These are phyloP conservation scores for Oryzias curvinotus DNA, from an alignment of 2,113 vertebrate genomes.

Conservation along the genomic window DNA sequence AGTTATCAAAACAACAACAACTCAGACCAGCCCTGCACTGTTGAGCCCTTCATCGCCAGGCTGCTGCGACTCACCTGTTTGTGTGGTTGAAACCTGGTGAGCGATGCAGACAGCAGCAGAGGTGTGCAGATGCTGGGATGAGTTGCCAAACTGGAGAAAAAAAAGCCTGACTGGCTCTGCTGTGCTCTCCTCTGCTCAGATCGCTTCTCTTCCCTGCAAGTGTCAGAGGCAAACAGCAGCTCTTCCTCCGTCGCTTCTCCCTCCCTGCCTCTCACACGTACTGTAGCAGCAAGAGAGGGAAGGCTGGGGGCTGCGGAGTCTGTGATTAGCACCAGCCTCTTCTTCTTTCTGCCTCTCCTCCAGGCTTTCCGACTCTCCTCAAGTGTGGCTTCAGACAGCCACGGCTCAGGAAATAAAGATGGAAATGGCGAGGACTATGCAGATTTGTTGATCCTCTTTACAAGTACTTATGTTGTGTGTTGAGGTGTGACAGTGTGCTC, in stretches of 20 bases:
- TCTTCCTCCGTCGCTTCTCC: slow-evolving; percentile 50
- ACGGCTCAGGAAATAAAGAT: slow-evolving; percentile 4
- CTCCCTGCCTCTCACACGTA: slow-evolving; percentile 51
- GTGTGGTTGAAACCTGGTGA: slow-evolving; percentile 27
- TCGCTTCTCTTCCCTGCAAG: slow-evolving; percentile 43
- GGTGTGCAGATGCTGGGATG: slow-evolving; percentile 31
- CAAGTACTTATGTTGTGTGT: slow-evolving; percentile 45
- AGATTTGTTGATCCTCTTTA: slow-evolving; percentile 37
- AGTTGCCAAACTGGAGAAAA: slow-evolving; percentile 49
- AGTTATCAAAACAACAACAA: no score
- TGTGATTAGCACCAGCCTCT: slow-evolving; percentile 50
- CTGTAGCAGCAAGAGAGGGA: slow-evolving; percentile 57
- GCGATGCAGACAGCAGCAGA: slow-evolving; percentile 21
- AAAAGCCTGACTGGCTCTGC: slow-evolving; percentile 28
- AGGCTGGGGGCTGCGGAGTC: slow-evolving; percentile 70
- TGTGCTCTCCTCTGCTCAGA: slow-evolving; percentile 31
- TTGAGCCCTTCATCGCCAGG: slow-evolving; percentile 2
- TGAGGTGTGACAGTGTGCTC: slow-evolving; percentile 20
- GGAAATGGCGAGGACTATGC: slow-evolving; percentile 22
- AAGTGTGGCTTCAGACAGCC: slow-evolving; percentile 53
- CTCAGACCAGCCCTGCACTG: background rate
- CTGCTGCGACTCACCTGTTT: slow-evolving; percentile 59
- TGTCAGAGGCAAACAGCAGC: slow-evolving; percentile 61
- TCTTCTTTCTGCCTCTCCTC: slow-evolving; percentile 30
- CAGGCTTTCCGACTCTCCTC: slow-evolving; percentile 47